Evolutionary conservation across 2,888 invertebrate species (phyloP), one percentile per base, ranked within the genome.

Genomic region (Lasioglossum pauxillum): DNA sequence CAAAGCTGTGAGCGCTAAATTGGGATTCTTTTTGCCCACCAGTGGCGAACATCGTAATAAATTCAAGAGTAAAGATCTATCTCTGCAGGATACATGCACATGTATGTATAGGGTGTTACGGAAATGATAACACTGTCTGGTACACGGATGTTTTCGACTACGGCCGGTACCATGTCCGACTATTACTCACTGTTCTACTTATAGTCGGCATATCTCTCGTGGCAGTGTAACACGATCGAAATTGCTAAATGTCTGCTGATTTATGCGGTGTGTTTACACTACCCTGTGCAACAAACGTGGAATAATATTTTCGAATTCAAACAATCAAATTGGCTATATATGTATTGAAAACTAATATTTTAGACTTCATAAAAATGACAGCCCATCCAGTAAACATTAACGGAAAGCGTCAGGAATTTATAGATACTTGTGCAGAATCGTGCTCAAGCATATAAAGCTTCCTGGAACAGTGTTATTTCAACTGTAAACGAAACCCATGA

Each of bases 101-200:
- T 7, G 31, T 31, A 64, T 5, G 16, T 64, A 64, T 31, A 64
- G 31, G 31, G 64, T 64, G 31, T 64, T 64, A 16, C 64, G 16
- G 64, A 64, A 64, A 64, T 64, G 31, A 31, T 64, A 64, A 64
- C 64, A 64, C 31, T 64, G 64, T 64, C 31, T 31, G 64, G 64
- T 64, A 64, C 64, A 64, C 64, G 64, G 64, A 31, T 31, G 10
- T 31, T 64, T 31, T 64, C 31, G 60, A 31, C 31, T 64, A 16
- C 60, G 27, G 60, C 31, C 16, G 7, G 64, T 31, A 64, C 64
- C 31, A 10, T 19, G 23, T 64, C 64, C 31, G 64, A 64, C 64
- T 31, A 64, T 64, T 31, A 64, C 8, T 64, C 64, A 64, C 64
- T 64, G 64, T 64, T 64, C 64, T 64, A 64, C 64, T 64, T 64